These are phyloP conservation scores for Drosophila miranda DNA, from an alignment of 1,140 invertebrate species.

Conservation along the genomic window DNA sequence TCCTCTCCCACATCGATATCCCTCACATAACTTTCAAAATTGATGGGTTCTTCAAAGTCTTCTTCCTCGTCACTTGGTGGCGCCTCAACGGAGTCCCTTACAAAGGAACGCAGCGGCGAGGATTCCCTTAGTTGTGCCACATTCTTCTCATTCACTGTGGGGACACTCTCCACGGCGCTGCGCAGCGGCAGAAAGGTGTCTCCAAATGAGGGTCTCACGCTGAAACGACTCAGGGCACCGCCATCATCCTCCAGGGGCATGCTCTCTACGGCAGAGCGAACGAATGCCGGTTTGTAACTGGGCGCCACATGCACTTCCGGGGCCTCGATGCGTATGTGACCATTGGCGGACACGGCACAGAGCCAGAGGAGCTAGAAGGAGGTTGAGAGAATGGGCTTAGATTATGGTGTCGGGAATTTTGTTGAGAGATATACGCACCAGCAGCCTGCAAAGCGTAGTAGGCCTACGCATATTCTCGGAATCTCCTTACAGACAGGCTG, in stretches of 20 bases:
- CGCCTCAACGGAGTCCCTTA: conserved; percentile 86
- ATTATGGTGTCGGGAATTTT: too few species aligned
- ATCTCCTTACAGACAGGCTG: neutral
- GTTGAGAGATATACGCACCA: conserved; percentile 18
- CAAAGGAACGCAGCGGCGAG: conserved; percentile 58
- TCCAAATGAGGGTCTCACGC: conserved; percentile 56
- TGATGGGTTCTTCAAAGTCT: conserved; percentile 12
- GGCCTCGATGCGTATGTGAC: conserved; percentile 69
- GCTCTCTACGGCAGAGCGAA: conserved; percentile 84
- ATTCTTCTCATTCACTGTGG: conserved; percentile 70
- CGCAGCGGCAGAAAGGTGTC: conserved; percentile 83
- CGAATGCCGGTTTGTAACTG: conserved; percentile 81
- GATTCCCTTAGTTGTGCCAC: conserved; percentile 39
- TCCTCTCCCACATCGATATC: conserved; percentile 29
- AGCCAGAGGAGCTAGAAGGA: conserved; percentile 38
- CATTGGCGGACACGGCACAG: conserved; percentile 18
- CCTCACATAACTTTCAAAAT: conserved; percentile 22
- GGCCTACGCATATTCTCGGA: conserved; percentile 46
- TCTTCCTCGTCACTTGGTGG: conserved; percentile 80
- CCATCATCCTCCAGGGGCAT: conserved; percentile 68
- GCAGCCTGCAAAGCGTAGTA: conserved; percentile 34
- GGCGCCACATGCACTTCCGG: conserved; percentile 59
- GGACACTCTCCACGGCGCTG: conserved; percentile 85
- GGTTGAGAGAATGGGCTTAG: too few species aligned
- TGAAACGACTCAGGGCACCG: conserved; percentile 45